phyloP scores from a whole-genome alignment of 2,797 vertebrate species.

The Ara ararauna region DNA sequence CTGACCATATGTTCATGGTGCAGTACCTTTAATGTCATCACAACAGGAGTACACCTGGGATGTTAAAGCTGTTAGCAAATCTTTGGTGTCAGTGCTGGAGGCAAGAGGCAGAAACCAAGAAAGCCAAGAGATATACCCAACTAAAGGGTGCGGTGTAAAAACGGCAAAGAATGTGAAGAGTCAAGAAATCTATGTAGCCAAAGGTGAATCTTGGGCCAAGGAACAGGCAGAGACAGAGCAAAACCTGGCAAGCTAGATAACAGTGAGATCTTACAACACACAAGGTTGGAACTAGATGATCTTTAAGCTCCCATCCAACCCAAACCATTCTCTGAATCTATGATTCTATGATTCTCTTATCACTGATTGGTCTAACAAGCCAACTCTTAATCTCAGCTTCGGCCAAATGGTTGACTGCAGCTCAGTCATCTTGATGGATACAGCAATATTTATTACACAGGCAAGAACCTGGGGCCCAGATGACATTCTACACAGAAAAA shows the following conservation, averaged over 20 bases:
- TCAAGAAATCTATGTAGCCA: background rate
- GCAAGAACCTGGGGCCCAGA: background rate
- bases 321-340: background rate
- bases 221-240: background rate
- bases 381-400: background rate
- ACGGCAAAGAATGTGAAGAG: background rate
- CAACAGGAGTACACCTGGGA: background rate
- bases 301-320: background rate
- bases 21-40: background rate
- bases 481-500: background rate
- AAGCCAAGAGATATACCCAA: background rate
- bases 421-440: background rate
- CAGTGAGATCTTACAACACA: background rate
- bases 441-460: background rate
- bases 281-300: background rate
- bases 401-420: background rate
- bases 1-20: background rate
- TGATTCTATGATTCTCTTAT: background rate
- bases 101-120: background rate
- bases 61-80: background rate
- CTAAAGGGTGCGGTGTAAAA: background rate
- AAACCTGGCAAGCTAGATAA: background rate
- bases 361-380: rapidly evolving
- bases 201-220: background rate
- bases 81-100: background rate